Conservation (phyloP, 2,888 invertebrate genomes). For the Aporophyla lueneburgensis region DNA sequence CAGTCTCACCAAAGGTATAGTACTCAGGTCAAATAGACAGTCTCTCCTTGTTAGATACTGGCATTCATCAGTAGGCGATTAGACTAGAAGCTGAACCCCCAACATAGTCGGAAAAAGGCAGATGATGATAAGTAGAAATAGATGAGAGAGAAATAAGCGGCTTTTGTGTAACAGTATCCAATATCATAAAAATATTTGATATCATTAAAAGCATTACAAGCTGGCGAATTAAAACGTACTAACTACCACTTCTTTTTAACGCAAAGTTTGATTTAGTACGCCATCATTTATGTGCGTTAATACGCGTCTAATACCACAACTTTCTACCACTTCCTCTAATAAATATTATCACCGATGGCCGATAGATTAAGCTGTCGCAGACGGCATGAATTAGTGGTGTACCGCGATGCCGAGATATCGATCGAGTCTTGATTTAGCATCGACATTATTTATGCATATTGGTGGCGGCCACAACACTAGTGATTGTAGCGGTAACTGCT, state of each 20-base stretch:
- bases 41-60: too few relatives aligned
- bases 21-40: too few relatives aligned
- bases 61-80: background rate
- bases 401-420: conserved; percentile 35
- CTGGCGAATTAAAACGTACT: background rate
- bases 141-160: too few relatives aligned
- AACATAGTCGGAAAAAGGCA: background rate
- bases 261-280: background rate
- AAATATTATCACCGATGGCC: conserved; percentile 18
- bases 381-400: conserved; percentile 39
- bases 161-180: too few relatives aligned
- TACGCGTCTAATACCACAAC: conserved; percentile 8
- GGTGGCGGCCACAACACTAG: conserved; percentile 26
- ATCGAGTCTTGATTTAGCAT: conserved; percentile 47
- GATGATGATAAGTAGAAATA: too few relatives aligned
- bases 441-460: conserved; percentile 53
- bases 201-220: background rate
- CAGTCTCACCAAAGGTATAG: too few relatives aligned
- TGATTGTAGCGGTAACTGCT: conserved; percentile 1
- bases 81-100: background rate
- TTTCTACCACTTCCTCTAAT: background rate
- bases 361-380: conserved; percentile 30
- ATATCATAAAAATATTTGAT: background rate
- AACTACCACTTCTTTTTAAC: background rate
- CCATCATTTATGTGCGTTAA: conserved; percentile 9